Base-by-base conservation (phyloP, 2,797 vertebrate species). In the Tinamus major region DNA sequence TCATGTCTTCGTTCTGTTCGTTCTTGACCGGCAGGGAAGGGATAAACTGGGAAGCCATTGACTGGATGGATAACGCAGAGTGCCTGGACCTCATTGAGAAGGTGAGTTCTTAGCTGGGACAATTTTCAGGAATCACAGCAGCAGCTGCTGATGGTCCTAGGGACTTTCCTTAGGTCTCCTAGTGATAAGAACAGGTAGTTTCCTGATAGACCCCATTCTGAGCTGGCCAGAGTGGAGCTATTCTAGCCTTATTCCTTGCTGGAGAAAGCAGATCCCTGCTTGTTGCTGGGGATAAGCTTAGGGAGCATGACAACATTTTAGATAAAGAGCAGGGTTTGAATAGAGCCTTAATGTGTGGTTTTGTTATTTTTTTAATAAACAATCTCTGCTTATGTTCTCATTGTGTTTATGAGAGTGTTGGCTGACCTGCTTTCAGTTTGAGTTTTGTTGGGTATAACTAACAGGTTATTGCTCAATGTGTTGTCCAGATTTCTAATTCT, bases 11-110 rank as follows among this genome's bases (percentile, higher is more conserved):
- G 7, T 90, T 91, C 44, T 94, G 27, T 87, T 89, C 94, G 42
- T 93, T 85, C 69, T 89, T 95, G 29, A 63, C 71, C 79, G 3
- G 39, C 96, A 99, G 99, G 96, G 98, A 99, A 96, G 99, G 98
- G 37, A 98, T 99, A 91, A 98, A 97, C 95, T 99, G 99, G 99
- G 98, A 99, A 76, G 98, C 98, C 39, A 99, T 99, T 81, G 98
- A 99, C 97, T 99, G 99, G 99, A 99, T 99, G 99, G 99, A 99
- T 96, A 99, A 99, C 18, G 99, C 99, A 46, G 99, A 99, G 88
- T 99, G 98, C 94, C 97, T 99, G 77, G 99, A 99, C 95, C 98
- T 99, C 26, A 98, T 99, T 46, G 98, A 99, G 95, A 99, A 99
- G 98, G 99, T 99, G 95, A 96, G 95, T 21, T 23, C 51, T 64